Evolutionary conservation across 2,113 vertebrate species (phyloP).

Genomic region (Alethe castanea): DNA sequence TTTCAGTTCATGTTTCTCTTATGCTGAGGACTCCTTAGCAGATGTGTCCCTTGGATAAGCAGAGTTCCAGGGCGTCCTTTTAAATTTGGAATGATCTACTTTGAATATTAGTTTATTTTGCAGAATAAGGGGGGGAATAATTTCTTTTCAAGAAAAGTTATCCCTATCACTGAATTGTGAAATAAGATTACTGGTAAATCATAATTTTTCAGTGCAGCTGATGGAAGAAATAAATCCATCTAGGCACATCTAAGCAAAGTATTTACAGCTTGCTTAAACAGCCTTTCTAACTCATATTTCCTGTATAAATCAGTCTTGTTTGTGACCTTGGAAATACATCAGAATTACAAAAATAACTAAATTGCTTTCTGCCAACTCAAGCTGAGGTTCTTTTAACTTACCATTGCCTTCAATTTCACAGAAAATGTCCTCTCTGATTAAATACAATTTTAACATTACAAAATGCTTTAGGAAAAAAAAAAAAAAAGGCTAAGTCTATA

Average conservation of each 20-base stretch:
- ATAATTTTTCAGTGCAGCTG: constrained; percentile 13
- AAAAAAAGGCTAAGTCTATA: neutral
- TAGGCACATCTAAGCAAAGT: constrained; percentile 2
- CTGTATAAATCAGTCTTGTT: constrained; percentile 37
- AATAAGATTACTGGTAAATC: constrained; percentile 12
- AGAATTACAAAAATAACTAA: constrained; percentile 17
- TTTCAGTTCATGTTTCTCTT: neutral
- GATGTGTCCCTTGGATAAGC: neutral
- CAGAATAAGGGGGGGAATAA: neutral
- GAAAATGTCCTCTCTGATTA: neutral
- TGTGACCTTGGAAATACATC: constrained; percentile 30
- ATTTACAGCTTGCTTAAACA: constrained; percentile 34
- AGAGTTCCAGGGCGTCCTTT: neutral
- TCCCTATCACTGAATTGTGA: neutral
- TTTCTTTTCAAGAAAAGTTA: constrained; percentile 23
- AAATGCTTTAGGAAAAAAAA: neutral
- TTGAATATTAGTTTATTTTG: neutral
- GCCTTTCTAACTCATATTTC: constrained; percentile 5
- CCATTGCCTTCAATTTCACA: constrained; percentile 27
- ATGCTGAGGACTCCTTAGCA: neutral
- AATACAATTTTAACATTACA: neutral
- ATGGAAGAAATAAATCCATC: constrained; percentile 51
- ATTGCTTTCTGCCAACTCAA: constrained; percentile 18
- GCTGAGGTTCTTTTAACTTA: constrained; percentile 25
- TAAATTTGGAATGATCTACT: neutral